Evolutionary conservation across 2,797 vertebrate species (phyloP).

Genomic region (Ficedula albicollis): DNA sequence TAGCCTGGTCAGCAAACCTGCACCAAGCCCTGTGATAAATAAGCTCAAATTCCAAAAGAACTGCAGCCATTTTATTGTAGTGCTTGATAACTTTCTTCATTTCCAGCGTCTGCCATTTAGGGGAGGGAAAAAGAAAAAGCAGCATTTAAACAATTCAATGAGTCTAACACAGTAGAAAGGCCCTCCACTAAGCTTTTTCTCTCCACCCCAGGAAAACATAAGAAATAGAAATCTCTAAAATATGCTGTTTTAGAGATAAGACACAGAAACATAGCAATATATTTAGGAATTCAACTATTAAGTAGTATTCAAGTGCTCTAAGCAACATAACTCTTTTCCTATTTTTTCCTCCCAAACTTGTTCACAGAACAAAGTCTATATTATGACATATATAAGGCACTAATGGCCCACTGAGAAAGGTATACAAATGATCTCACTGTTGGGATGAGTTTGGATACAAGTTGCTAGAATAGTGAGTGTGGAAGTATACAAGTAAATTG

Average conservation of each 20-base stretch:
- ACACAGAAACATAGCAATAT: not conserved
- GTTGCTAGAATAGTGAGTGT: not conserved
- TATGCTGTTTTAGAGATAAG: not conserved
- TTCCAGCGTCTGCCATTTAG: conserved; percentile 71
- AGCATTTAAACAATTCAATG: not conserved
- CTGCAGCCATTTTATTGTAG: conserved; percentile 82
- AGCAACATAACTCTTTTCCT: not conserved
- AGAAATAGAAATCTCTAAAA: not conserved
- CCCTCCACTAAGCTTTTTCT: not conserved
- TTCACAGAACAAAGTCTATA: not conserved
- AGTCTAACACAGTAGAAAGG: not conserved
- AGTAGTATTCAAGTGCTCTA: not conserved
- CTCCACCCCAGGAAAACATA: not conserved
- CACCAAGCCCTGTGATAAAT: conserved; percentile 80
- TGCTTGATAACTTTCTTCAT: conserved; percentile 78
- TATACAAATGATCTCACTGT: not conserved
- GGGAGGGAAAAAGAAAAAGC: accelerated
- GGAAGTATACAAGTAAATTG: not conserved
- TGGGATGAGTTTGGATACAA: not conserved
- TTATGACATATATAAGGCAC: not conserved
- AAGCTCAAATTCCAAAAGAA: conserved; percentile 81
- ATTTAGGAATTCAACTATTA: not conserved
- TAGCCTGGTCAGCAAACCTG: conserved; percentile 69
- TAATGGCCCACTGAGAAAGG: not conserved
- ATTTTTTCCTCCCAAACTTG: not conserved